Conservation (phyloP, 2,797 vertebrate species). For the Ctenochaetus hawaiiensis region DNA sequence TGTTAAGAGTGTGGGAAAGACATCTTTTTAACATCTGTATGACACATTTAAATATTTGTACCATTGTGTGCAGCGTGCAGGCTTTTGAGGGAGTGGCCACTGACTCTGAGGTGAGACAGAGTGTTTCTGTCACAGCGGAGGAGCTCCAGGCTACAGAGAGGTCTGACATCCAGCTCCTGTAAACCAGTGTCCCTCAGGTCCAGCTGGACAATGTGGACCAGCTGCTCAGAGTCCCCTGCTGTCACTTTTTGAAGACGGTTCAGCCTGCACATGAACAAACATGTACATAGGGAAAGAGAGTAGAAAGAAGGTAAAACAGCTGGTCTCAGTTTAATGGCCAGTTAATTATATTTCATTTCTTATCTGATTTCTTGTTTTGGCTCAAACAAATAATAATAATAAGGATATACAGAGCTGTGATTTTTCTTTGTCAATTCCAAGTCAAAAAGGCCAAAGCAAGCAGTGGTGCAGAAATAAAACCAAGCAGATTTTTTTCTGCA, state of each 20-base stretch:
- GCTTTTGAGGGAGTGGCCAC: constrained; percentile 90
- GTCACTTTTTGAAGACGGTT: constrained; percentile 89
- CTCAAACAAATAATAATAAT: background rate
- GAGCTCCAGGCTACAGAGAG: constrained; percentile 91
- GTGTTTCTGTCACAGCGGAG: constrained; percentile 96
- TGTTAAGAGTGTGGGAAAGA: background rate
- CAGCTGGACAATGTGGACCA: constrained; percentile 91
- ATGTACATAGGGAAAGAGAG: background rate
- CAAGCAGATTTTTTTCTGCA: background rate
- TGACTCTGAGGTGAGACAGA: constrained; percentile 87
- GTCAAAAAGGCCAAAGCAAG: background rate
- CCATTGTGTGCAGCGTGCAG: constrained; percentile 92
- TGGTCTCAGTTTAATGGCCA: too few species aligned
- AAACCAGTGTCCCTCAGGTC: constrained; percentile 94
- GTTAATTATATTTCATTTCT: background rate
- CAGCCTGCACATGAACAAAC: constrained; percentile 79
- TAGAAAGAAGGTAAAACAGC: background rate
- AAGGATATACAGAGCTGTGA: background rate
- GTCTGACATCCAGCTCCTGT: constrained; percentile 87
- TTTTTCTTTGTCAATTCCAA: background rate
- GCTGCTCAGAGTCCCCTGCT: constrained; percentile 85
- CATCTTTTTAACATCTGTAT: background rate
- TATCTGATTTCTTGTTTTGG: background rate
- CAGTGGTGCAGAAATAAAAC: background rate
- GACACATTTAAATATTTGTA: constrained; percentile 57